phyloP scores from a whole-genome alignment of 2,888 invertebrate species.

The Eilema griseolum region DNA sequence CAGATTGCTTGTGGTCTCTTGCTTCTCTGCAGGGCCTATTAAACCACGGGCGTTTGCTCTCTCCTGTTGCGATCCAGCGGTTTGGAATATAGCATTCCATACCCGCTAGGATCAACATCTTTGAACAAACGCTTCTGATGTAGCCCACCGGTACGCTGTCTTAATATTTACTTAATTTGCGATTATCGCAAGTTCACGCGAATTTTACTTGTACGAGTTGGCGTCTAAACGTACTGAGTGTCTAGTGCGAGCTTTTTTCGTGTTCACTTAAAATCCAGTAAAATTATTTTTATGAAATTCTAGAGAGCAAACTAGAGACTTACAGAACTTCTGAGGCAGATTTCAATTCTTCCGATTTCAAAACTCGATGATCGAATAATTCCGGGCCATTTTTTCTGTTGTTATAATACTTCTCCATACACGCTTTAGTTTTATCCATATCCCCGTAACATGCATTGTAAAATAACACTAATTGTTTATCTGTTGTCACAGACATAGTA shows the following conservation, averaged over 20 bases:
- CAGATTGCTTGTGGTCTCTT: too few relatives aligned
- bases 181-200: slow-evolving; percentile 1
- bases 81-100: too few relatives aligned
- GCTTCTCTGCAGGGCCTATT: too few relatives aligned
- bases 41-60: too few relatives aligned
- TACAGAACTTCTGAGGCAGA: slow-evolving; percentile 82
- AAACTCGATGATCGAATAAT: slow-evolving; percentile 87
- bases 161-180: background rate
- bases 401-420: slow-evolving; percentile 88
- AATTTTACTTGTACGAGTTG: background rate
- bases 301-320: slow-evolving; percentile 63
- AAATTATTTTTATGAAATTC: too few relatives aligned
- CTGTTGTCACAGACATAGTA: too few relatives aligned
- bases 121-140: too few relatives aligned
- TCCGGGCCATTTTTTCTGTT: slow-evolving; percentile 88
- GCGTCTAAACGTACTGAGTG: background rate
- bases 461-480: slow-evolving; percentile 89
- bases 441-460: slow-evolving; percentile 89
- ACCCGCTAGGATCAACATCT: too few relatives aligned
- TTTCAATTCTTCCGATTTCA: slow-evolving; percentile 82
- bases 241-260: background rate
- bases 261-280: too few relatives aligned
- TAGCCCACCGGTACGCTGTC: background rate
- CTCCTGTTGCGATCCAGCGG: too few relatives aligned
- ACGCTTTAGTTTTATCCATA: slow-evolving; percentile 86